A percentile compares a stretch with the other conserved stretches of the same genome.
Conservation (phyloP, 2,797 vertebrate species). For the Sus cebifrons region DNA sequence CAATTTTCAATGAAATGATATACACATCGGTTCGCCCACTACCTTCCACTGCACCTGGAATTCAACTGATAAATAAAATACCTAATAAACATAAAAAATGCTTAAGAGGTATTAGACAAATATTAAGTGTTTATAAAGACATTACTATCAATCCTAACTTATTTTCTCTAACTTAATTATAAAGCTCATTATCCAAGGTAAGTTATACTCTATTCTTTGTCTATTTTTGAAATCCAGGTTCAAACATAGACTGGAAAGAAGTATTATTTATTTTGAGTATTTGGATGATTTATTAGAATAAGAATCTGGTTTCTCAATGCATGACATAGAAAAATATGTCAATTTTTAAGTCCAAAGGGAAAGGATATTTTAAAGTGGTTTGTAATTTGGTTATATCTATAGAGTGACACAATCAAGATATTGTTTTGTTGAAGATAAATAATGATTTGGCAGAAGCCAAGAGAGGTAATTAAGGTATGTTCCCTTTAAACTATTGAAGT, state of each 20-base stretch:
- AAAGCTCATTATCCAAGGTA: neutral
- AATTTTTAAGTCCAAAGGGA: neutral
- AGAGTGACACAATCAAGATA: neutral
- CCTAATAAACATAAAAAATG: neutral
- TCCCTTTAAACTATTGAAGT: conserved; percentile 3
- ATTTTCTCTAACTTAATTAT: neutral
- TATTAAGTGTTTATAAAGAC: neutral
- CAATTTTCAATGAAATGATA: neutral
- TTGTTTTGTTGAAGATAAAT: neutral
- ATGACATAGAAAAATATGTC: neutral
- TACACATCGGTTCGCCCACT: neutral
- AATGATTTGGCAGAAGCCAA: neutral
- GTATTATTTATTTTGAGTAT: neutral
- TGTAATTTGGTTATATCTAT: neutral
- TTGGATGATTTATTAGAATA: neutral
- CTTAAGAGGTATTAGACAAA: neutral
- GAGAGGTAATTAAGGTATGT: neutral
- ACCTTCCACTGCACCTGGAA: neutral
- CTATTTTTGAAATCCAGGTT: neutral
- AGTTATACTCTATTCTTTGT: neutral
- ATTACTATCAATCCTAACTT: neutral
- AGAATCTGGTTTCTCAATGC: neutral
- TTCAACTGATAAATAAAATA: neutral
- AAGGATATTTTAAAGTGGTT: neutral
- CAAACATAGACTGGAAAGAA: neutral